Evolutionary conservation across 1,140 invertebrate genomes (phyloP).

Genomic region (Stratiolaelaps scimitus): DNA sequence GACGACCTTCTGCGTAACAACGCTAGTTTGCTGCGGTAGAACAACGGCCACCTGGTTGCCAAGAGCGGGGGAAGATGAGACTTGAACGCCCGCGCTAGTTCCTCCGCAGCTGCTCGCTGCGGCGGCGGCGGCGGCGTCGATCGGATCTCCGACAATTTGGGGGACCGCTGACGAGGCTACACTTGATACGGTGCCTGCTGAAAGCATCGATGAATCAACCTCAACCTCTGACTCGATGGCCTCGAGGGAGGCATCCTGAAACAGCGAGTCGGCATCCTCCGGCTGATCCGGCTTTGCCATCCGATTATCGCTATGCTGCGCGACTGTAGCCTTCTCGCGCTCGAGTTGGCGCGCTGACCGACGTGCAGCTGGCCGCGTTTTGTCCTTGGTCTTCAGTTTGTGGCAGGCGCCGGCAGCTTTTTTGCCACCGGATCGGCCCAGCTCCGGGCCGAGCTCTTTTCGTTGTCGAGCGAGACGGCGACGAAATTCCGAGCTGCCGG

Average conservation of each 20-base stretch:
- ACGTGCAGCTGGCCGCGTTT: constrained; percentile 10
- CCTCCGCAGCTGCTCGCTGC: background rate
- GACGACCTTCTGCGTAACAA: constrained; percentile 7
- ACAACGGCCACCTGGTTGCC: background rate
- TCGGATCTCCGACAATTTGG: constrained; percentile 3
- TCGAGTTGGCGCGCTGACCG: constrained; percentile 6
- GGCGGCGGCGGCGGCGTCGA: background rate
- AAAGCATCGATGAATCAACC: too few species aligned
- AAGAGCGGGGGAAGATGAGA: background rate
- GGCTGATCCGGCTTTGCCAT: too few species aligned
- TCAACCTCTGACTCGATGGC: too few species aligned
- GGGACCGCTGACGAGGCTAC: too few species aligned
- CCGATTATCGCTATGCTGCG: too few species aligned
- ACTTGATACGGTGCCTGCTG: too few species aligned
- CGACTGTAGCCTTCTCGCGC: background rate
- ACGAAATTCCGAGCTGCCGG: constrained; percentile 13
- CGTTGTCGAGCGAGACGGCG: background rate
- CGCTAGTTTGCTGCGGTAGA: background rate
- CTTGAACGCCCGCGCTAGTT: background rate
- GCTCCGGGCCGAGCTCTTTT: background rate
- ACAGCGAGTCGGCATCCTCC: too few species aligned
- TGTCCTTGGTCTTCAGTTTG: constrained; percentile 19
- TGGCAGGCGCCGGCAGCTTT: constrained; percentile 26
- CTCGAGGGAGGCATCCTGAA: too few species aligned
- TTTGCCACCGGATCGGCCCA: background rate